These are phyloP conservation scores for Megaceryle torquata DNA, from an alignment of 2,113 vertebrate genomes.

Conservation along the genomic window DNA sequence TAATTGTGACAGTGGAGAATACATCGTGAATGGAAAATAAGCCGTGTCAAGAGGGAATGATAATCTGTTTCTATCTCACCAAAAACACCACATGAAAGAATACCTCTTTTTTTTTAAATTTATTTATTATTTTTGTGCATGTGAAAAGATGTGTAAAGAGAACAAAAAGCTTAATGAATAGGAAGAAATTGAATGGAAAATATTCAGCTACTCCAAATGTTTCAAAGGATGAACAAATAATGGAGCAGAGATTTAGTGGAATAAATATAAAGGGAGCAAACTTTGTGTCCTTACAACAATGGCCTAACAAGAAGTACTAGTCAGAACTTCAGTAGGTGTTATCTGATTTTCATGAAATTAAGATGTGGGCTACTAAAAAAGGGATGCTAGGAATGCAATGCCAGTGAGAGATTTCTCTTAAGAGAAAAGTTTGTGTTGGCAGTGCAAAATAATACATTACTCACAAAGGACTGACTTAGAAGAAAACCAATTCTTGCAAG, in stretches of 20 bases:
- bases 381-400: neutral
- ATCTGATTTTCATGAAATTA: neutral
- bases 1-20: neutral
- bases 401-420: neutral
- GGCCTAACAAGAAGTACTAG: neutral
- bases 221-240: neutral
- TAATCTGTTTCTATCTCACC: neutral
- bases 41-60: neutral
- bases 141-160: neutral
- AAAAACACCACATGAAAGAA: neutral
- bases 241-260: neutral
- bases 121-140: neutral
- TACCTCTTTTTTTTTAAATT: neutral
- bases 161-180: neutral
- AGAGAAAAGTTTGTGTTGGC: neutral
- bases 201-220: neutral
- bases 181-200: neutral
- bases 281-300: neutral
- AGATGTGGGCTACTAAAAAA: neutral
- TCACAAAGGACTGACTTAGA: neutral
- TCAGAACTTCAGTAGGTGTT: neutral
- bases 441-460: neutral
- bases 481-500: neutral
- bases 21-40: neutral
- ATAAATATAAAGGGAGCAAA: neutral